phyloP scores from a whole-genome alignment of 2,113 vertebrate genomes.

The Climacteris rufus region DNA sequence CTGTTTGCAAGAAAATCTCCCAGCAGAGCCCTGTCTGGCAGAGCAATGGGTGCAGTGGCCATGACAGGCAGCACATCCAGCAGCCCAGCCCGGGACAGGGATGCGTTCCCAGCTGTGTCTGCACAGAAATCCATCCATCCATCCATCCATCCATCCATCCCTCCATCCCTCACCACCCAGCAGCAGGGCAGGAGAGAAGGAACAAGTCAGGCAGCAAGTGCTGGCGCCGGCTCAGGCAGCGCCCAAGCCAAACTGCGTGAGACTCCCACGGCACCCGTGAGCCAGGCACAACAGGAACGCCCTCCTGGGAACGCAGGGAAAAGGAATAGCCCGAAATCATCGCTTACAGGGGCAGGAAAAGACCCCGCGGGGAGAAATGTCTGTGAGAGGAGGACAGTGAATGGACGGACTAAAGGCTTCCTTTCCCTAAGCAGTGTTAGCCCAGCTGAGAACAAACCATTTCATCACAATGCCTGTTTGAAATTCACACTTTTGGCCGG shows the following conservation, averaged over 20 bases:
- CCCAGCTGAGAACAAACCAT: fast-evolving
- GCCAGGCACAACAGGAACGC: fast-evolving
- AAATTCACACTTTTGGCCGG: neutral
- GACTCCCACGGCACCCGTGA: neutral
- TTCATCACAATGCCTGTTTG: neutral
- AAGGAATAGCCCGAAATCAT: neutral
- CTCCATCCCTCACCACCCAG: neutral
- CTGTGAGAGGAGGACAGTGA: neutral
- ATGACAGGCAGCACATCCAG: fast-evolving
- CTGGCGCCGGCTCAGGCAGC: fast-evolving
- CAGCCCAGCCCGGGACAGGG: neutral
- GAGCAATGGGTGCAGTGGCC: neutral
- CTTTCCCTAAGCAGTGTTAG: fast-evolving
- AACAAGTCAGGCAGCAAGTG: neutral
- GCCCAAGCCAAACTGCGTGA: fast-evolving
- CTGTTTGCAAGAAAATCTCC: neutral
- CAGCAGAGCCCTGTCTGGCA: neutral
- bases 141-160: neutral
- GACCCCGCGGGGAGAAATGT: fast-evolving
- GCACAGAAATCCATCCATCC: neutral
- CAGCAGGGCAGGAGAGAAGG: neutral
- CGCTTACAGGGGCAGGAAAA: fast-evolving
- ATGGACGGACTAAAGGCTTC: fast-evolving
- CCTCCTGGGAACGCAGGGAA: neutral
- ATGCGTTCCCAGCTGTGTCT: neutral